A percentile compares a stretch with the other conserved stretches of the same genome.
Evolutionary conservation across 2,113 vertebrate genomes (phyloP).

Genomic region (Ivindomyrus marchei): DNA sequence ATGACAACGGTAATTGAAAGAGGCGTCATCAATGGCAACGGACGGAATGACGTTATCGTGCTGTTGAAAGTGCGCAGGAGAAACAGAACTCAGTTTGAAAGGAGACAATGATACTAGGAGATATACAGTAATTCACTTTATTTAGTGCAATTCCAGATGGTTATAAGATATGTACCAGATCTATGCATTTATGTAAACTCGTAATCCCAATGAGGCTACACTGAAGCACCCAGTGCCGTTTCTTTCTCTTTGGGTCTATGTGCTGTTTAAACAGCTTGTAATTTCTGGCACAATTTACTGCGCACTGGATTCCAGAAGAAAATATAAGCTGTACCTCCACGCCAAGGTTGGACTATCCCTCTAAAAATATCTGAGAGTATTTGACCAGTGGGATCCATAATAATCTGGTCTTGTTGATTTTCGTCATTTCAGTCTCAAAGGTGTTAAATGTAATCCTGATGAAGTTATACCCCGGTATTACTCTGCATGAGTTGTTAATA

Average conservation of each 20-base stretch:
- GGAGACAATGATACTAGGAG: neutral
- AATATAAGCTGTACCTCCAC: neutral
- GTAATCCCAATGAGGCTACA: neutral
- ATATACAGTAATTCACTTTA: neutral
- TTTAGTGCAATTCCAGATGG: slow-evolving; percentile 10
- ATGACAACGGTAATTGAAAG: neutral
- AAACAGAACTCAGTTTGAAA: neutral
- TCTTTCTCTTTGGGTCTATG: neutral
- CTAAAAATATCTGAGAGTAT: neutral
- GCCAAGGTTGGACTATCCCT: neutral
- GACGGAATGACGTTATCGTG: slow-evolving; percentile 57
- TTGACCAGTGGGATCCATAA: neutral
- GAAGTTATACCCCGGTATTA: neutral
- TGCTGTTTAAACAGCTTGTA: neutral
- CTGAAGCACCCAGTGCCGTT: neutral
- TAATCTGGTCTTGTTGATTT: neutral
- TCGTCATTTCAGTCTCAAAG: neutral
- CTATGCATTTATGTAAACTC: slow-evolving; percentile 10
- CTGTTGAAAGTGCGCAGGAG: slow-evolving; percentile 55
- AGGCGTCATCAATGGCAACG: slow-evolving; percentile 47
- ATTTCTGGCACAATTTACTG: slow-evolving; percentile 1
- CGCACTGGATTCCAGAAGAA: neutral
- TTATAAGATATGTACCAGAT: neutral
- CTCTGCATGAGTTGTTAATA: neutral
- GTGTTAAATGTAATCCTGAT: neutral